Percentiles rank a stretch among this genome's conserved stretches.
These are phyloP conservation scores for Pogonomyrmex californicus DNA, from an alignment of 1,140 invertebrate genomes.

Conservation along the genomic window DNA sequence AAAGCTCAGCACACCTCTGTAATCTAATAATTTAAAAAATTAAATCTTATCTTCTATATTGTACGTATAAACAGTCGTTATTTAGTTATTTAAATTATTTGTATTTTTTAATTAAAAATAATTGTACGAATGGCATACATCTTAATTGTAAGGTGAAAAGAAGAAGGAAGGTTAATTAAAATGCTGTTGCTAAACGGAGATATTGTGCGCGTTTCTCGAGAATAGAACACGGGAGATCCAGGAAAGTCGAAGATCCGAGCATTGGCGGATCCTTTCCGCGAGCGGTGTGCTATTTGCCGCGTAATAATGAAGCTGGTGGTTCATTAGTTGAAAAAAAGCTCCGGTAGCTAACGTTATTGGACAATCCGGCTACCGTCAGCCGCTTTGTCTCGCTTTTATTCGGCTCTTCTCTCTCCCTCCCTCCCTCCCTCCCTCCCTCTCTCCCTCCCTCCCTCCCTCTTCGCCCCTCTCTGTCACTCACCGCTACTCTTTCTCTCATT, in stretches of 20 bases:
- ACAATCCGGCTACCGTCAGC: conserved; percentile 15
- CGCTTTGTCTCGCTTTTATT: conserved; percentile 29
- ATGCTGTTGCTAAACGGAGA: neutral
- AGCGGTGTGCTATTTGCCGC: conserved; percentile 26
- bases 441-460: neutral
- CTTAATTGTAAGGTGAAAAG: conserved; percentile 6
- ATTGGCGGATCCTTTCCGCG: conserved; percentile 12
- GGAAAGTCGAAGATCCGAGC: neutral
- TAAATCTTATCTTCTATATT: too few species aligned
- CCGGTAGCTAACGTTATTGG: conserved; percentile 63
- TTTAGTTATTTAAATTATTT: neutral
- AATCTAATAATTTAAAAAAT: too few species aligned
- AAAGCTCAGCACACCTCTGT: too few species aligned
- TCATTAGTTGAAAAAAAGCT: conserved; percentile 61
- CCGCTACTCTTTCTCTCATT: too few species aligned
- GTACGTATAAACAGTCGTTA: too few species aligned
- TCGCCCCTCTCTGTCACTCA: too few species aligned
- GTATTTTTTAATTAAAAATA: conserved; percentile 45
- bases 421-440: neutral
- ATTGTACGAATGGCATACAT: neutral
- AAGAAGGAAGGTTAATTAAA: conserved; percentile 49
- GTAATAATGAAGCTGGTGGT: conserved; percentile 64
- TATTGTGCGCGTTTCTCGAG: conserved; percentile 34
- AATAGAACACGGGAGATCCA: neutral
- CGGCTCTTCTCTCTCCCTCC: conserved; percentile 5